Base-by-base conservation (phyloP, 2,113 vertebrate genomes). In the Argyrosomus japonicus region DNA sequence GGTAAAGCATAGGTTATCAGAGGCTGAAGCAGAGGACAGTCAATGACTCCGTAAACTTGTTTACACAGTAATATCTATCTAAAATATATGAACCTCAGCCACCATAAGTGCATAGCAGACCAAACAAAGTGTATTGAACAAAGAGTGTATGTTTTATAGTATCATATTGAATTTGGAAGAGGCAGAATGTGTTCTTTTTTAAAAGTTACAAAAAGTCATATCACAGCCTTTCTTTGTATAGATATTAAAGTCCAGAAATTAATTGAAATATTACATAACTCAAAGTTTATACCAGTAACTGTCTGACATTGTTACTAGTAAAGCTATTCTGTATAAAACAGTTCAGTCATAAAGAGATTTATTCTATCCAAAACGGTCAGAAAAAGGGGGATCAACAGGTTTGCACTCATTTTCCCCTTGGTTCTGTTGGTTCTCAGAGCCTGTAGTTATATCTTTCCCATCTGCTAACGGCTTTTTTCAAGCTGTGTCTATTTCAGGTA, bases 401-500 rank as follows among this genome's bases (percentile, higher is more conserved):
- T 81, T 19, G 40, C 27, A 50, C 40, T 36, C 18, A 48, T 75
- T 79, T 77, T 72, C 19, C n/a, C 45, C 5, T 23, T 36, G 4
- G 62, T 75, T 86, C 61, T 11, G 72, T 11, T 58, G 71, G 18
- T 70, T 71, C 65, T 73, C 58, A 68, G 10, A 56, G 58, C 64
- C 21, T 29, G n/a, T 32, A 54, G 74, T 36, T 84, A 57, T 56
- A 71, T 88, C 15, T 47, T 19, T 82, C 23, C 73, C 76, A 87
- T 90, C 77, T 68, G 73, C 25, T 75, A 80, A 84, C 17, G 13
- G 1, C 64, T 60, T 75, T 81, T 77, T 68, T 3, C 48, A 74
- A 51, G 53, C 48, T 71, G 82, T 65, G 58, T 91, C 84, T 93
- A 93, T 93, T 92, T 93, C 62, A 88, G 88, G 86, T 87, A 56